phyloP scores from a whole-genome alignment of 2,113 vertebrate genomes.

The Amazona guildingii region DNA sequence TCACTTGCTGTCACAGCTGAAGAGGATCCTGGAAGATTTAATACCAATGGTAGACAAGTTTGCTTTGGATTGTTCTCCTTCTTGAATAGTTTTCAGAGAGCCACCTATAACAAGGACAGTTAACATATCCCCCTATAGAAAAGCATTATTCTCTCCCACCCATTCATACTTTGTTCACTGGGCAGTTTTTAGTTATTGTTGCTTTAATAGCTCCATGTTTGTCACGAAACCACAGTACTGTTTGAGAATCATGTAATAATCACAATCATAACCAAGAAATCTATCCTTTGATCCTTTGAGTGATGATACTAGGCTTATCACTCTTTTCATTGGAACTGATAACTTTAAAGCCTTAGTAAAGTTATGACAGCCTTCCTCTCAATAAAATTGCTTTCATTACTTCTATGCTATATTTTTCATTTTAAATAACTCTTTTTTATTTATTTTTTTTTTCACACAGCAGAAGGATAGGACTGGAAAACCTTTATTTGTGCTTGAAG shows the following conservation, averaged over 20 bases:
- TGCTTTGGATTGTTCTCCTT: not conserved
- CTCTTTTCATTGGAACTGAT: not conserved
- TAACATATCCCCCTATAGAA: not conserved
- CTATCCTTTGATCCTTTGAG: not conserved
- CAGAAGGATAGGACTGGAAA: not conserved
- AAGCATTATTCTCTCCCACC: not conserved
- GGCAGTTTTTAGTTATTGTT: not conserved
- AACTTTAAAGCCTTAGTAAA: not conserved
- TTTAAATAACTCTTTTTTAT: not conserved
- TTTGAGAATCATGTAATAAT: not conserved
- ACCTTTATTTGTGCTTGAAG: conserved; percentile 21
- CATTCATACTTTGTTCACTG: not conserved
- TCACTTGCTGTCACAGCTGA: not conserved
- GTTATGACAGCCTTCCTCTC: not conserved
- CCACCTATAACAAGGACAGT: not conserved
- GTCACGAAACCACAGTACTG: not conserved
- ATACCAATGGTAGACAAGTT: not conserved
- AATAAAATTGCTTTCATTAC: not conserved
- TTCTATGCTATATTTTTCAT: not conserved
- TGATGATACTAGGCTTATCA: not conserved
- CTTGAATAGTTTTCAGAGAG: not conserved
- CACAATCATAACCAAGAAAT: not conserved
- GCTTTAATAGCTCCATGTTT: not conserved
- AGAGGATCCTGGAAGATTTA: not conserved
- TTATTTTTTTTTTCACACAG: not conserved